Conservation (phyloP, 2,113 vertebrate species). For the Xenopus borealis region DNA sequence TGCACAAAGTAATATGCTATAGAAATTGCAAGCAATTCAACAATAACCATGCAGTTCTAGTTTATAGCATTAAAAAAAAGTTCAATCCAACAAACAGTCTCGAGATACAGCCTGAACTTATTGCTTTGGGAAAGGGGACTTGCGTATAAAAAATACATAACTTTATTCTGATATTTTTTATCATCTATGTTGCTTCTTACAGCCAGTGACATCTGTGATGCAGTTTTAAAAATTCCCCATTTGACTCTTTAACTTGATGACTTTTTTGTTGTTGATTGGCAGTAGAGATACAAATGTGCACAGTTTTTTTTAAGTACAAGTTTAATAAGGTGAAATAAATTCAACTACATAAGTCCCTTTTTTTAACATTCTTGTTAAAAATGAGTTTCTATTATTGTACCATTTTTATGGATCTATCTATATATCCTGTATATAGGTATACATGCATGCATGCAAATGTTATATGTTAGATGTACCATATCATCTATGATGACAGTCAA, state of each 20-base stretch:
- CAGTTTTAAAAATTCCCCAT: constrained; percentile 55
- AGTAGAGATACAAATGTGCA: constrained; percentile 12
- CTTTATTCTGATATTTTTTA: constrained; percentile 43
- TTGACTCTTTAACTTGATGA: constrained; percentile 31
- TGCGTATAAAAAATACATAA: constrained; percentile 50
- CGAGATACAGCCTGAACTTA: constrained; percentile 23
- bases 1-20: too few relatives aligned
- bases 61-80: constrained; percentile 8
- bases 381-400: too few relatives aligned
- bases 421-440: too few relatives aligned
- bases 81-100: constrained; percentile 5
- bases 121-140: constrained; percentile 48
- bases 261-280: constrained; percentile 36
- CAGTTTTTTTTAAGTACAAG: too few relatives aligned
- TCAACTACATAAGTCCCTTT: too few relatives aligned
- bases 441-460: too few relatives aligned
- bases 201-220: constrained; percentile 60
- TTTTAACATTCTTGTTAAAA: too few relatives aligned
- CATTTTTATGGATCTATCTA: too few relatives aligned
- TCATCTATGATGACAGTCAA: too few relatives aligned
- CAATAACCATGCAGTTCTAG: not conserved
- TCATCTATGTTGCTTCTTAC: constrained; percentile 60
- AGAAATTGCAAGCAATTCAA: not conserved
- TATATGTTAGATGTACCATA: too few relatives aligned
- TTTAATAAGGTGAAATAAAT: too few relatives aligned